Base-by-base conservation (phyloP, 2,113 vertebrate species). In the Chlorocebus sabaeus region DNA sequence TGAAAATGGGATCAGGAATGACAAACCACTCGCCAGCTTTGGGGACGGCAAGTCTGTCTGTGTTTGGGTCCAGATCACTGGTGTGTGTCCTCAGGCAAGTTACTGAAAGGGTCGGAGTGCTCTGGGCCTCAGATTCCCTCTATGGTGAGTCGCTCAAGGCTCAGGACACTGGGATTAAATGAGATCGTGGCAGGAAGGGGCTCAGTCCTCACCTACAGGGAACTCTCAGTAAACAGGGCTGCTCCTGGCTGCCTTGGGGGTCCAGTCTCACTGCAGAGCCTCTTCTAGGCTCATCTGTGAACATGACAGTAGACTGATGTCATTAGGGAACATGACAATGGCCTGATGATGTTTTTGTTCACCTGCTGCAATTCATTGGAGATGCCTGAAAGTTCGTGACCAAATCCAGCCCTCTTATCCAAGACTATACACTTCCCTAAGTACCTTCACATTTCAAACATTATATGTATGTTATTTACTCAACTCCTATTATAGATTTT, bases 51-150 rank as follows among this genome's bases (percentile, higher is more conserved):
- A 25, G 30, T 68, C 61, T 59, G n/a, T 59, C 52, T 18, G 72
- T 22, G 45, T 72, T 40, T n/a, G 70, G 30, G n/a, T 27, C 50
- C 25, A 11, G 45, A 40, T 50, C 64, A 20, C 17, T 76, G 52
- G 20, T 35, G 57, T 45, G 64, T 90, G 89, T 10, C 52, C 30
- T 78, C 43, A 22, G 76, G 40, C 8, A 6, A 20, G 89, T 84
- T 1, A 7, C 64, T 10, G 57, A 23, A 27, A 55, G 17, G 27
- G 2, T 8, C 1, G 0, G 6, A 11, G 48, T 4, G 1, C 78
- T 11, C 16, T 6, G 6, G 68, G 50, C 48, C 48, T 82, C 38
- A 4, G 55, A 35, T 52, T 52, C 38, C 79, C 61, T n/a, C 20
- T 5, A 2, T 68, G 4, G 1, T 45, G 22, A 18, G n/a, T 16